These are phyloP conservation scores for Pseudonaja textilis DNA, from an alignment of 2,113 vertebrate species.

Conservation along the genomic window DNA sequence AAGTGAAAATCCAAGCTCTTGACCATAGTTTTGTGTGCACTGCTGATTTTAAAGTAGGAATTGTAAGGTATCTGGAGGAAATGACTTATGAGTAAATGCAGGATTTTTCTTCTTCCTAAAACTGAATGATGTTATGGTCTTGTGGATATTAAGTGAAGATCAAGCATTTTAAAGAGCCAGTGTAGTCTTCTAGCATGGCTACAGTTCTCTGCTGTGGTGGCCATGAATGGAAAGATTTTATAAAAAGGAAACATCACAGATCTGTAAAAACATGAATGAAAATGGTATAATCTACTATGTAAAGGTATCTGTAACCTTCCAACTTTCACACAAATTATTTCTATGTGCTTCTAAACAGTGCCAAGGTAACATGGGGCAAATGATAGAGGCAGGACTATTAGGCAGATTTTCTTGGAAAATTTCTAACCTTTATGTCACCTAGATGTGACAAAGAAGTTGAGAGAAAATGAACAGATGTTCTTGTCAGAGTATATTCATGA, in stretches of 20 bases:
- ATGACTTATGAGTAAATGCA: neutral
- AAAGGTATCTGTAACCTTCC: neutral
- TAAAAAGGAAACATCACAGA: slow-evolving; percentile 4
- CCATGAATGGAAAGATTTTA: neutral
- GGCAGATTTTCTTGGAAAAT: neutral
- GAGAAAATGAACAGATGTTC: neutral
- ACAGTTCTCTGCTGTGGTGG: slow-evolving; percentile 22
- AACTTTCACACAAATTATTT: neutral
- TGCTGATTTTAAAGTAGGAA: slow-evolving; percentile 31
- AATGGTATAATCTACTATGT: neutral
- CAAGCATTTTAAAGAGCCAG: slow-evolving; percentile 40
- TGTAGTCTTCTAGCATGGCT: slow-evolving; percentile 31
- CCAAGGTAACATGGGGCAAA: neutral
- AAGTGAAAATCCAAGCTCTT: slow-evolving; percentile 16
- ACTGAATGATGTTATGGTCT: slow-evolving; percentile 24
- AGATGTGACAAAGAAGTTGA: neutral
- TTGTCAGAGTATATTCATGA: too few species aligned
- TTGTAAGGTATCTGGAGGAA: slow-evolving; percentile 2
- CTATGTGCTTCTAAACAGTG: neutral
- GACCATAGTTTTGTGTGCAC: neutral
- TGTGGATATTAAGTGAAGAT: slow-evolving; percentile 48
- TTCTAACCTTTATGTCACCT: neutral
- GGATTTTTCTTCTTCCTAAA: slow-evolving; percentile 11
- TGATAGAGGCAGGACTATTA: neutral
- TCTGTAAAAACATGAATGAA: neutral